phyloP scores from a whole-genome alignment of 2,797 vertebrate species.

The Cephalopachus bancanus region DNA sequence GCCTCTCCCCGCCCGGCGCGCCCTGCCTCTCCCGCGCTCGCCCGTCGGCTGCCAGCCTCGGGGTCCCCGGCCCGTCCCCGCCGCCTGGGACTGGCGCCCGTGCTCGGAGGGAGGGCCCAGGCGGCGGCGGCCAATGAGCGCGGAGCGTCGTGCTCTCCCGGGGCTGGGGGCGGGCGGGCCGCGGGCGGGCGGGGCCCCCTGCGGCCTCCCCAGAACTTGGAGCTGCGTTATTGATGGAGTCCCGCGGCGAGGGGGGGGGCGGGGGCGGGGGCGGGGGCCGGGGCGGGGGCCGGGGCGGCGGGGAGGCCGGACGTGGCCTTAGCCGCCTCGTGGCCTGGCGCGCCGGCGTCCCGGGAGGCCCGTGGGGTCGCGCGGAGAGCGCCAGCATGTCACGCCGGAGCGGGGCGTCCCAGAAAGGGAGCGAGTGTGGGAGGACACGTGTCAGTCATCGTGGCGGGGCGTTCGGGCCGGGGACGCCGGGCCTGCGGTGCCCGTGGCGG shows the following conservation, averaged over 20 bases:
- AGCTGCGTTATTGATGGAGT: constrained; percentile 87
- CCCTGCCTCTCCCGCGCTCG: not conserved
- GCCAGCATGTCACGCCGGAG: constrained; percentile 76
- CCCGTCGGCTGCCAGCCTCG: constrained; percentile 9
- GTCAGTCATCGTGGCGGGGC: constrained; percentile 77
- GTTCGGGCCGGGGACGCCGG: constrained; percentile 44
- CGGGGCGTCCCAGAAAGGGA: constrained; percentile 79
- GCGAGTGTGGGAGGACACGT: constrained; percentile 75
- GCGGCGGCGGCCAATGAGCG: constrained; percentile 78
- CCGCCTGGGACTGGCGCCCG: constrained; percentile 73
- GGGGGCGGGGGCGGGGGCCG: not conserved
- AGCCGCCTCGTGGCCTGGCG: constrained; percentile 61
- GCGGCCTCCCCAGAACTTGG: constrained; percentile 80
- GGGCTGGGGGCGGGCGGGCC: constrained; percentile 50
- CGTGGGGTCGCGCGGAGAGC: constrained; percentile 51
- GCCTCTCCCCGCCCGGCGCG: not conserved
- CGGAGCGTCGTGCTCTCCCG: constrained; percentile 47
- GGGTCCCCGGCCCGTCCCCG: constrained; percentile 70
- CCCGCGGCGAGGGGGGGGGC: constrained; percentile 47
- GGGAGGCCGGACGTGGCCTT: constrained; percentile 53
- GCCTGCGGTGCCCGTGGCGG: constrained; percentile 39
- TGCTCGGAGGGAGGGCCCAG: constrained; percentile 73
- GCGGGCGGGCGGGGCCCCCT: constrained; percentile 85
- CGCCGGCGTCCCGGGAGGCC: constrained; percentile 40
- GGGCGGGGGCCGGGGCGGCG: no score